Evolutionary conservation across 1,140 invertebrate species (phyloP), one percentile per base, ranked within the genome.

Genomic region (Bemisia tabaci): DNA sequence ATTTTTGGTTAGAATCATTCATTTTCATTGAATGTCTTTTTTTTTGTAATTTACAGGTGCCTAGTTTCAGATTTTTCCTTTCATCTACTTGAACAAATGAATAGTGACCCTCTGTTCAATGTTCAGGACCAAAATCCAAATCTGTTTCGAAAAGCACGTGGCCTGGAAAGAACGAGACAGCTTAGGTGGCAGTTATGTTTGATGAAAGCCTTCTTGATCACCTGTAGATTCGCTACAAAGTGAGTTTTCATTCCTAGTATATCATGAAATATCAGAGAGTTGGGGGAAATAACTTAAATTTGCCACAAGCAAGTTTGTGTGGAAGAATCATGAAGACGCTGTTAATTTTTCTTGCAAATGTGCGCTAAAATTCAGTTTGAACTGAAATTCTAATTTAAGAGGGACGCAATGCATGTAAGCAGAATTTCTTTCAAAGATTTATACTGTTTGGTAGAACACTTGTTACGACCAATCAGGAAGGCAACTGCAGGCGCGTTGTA

Each of bases 11-110:
- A n/a, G n/a, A n/a, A n/a, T n/a, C n/a, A n/a, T n/a, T n/a, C n/a
- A n/a, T n/a, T n/a, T n/a, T n/a, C n/a, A n/a, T n/a, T n/a, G n/a
- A n/a, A n/a, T n/a, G n/a, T n/a, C n/a, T n/a, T n/a, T n/a, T n/a
- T n/a, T n/a, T n/a, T n/a, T n/a, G n/a, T n/a, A n/a, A n/a, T 64
- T 71, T 78, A 61, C 69, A 85, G 84, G 71, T 91, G 89, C 79
- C 81, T 84, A 9, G 90, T 95, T 2, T 91, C 89, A 24, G 89
- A 88, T 71, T 94, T 92, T 77, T 88, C 91, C 0, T 85, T 83
- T 71, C 81, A 88, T 64, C 77, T 94, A 23, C 77, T 95, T 66
- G 84, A 89, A 70, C 85, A 88, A 73, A 91, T 94, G 80, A 82
- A 81, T 69, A 76, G 77, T 24, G 91, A 94, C 78, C 90, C 92